phyloP scores from a whole-genome alignment of 2,113 vertebrate genomes.

The Amphiprion ocellaris region DNA sequence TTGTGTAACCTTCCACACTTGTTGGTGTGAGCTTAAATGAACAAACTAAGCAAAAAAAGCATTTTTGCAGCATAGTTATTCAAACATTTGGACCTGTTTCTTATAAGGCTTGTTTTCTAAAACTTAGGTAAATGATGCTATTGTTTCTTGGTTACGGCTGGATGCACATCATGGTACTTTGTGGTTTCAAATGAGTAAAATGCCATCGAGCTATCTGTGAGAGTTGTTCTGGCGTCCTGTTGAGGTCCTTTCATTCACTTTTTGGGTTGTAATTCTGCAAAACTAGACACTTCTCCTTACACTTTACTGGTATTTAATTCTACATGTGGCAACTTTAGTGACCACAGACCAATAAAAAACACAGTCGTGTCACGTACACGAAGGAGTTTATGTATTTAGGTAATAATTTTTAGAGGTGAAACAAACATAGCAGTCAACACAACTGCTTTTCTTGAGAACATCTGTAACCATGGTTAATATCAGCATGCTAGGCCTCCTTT shows the following conservation, averaged over 20 bases:
- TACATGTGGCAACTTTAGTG: too few species aligned
- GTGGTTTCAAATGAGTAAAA: slow-evolving; percentile 47
- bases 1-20: slow-evolving; percentile 28
- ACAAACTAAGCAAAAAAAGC: slow-evolving; percentile 45
- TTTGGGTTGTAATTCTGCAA: slow-evolving; percentile 47
- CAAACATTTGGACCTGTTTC: slow-evolving; percentile 43
- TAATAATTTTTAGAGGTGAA: too few species aligned
- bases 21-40: slow-evolving; percentile 21
- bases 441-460: too few species aligned
- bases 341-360: too few species aligned
- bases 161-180: slow-evolving; percentile 30
- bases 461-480: too few species aligned
- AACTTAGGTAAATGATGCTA: slow-evolving; percentile 15
- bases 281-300: slow-evolving; percentile 1
- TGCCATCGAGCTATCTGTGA: slow-evolving; percentile 1
- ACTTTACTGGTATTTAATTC: too few species aligned
- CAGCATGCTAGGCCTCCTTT: too few species aligned
- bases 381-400: too few species aligned
- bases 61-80: slow-evolving; percentile 35
- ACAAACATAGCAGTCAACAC: too few species aligned
- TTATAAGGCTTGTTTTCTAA: slow-evolving; percentile 53
- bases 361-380: too few species aligned
- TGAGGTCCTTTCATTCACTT: slow-evolving; percentile 5
- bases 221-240: background rate
- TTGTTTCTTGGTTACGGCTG: slow-evolving; percentile 36